Conservation (phyloP, 2,888 invertebrate species). For the Synergus gifuensis region DNA sequence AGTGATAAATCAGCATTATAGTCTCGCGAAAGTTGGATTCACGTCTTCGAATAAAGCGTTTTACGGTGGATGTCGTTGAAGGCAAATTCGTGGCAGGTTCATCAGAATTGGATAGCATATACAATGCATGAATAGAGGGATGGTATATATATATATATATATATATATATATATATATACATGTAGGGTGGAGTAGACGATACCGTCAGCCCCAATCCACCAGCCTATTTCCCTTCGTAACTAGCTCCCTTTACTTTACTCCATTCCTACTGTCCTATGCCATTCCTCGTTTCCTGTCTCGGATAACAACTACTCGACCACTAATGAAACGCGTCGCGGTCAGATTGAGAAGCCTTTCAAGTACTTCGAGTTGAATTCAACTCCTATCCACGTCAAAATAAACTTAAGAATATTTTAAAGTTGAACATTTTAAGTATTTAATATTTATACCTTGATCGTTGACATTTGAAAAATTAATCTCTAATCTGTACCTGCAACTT, state of each 20-base stretch:
- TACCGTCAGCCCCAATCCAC: neutral
- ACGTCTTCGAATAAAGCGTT: neutral
- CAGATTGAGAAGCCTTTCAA: slow-evolving; percentile 18
- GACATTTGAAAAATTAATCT: too few species aligned
- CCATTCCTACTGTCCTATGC: slow-evolving; percentile 20
- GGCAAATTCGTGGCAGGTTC: slow-evolving; percentile 18
- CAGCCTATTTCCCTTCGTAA: slow-evolving; percentile 26
- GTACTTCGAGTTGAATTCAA: neutral
- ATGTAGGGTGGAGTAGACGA: neutral
- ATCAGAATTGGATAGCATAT: slow-evolving; percentile 18
- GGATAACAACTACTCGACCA: slow-evolving; percentile 52
- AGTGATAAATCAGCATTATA: slow-evolving; percentile 31
- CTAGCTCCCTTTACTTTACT: slow-evolving; percentile 22
- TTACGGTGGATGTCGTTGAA: slow-evolving; percentile 14
- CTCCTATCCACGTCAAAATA: too few species aligned
- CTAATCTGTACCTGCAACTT: too few species aligned
- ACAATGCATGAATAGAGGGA: slow-evolving; percentile 19
- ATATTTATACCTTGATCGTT: too few species aligned
- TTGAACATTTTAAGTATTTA: too few species aligned
- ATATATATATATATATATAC: too few species aligned
- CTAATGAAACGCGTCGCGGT: slow-evolving; percentile 47
- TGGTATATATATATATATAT: too few species aligned
- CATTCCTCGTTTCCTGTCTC: slow-evolving; percentile 47
- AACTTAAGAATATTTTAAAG: too few species aligned
- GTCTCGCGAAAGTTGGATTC: slow-evolving; percentile 26